These are phyloP conservation scores for Brienomyrus brachyistius DNA, from an alignment of 2,113 vertebrate genomes.

Conservation along the genomic window DNA sequence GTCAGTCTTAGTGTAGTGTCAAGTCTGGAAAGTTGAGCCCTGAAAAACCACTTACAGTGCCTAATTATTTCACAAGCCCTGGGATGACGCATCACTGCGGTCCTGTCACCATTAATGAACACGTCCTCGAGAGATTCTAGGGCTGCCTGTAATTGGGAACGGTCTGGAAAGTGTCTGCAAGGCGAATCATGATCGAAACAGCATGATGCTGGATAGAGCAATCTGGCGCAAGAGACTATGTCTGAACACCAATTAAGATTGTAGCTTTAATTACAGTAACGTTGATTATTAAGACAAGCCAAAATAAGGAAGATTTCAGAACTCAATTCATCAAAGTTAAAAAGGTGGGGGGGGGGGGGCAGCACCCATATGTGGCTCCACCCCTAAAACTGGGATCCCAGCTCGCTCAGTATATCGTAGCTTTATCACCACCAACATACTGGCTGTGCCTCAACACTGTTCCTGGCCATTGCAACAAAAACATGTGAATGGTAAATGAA, in stretches of 20 bases:
- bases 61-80: not conserved
- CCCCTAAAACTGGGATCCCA: not conserved
- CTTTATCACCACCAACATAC: not conserved
- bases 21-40: not conserved
- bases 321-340: not conserved
- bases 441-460: not conserved
- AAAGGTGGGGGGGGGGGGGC: not conserved
- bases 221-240: not conserved
- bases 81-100: not conserved
- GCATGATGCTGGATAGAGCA: not conserved
- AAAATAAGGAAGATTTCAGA: constrained; percentile 1
- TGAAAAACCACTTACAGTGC: not conserved
- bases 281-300: not conserved
- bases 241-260: not conserved
- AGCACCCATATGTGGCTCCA: not conserved
- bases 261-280: constrained; percentile 1
- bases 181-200: not conserved
- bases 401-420: not conserved
- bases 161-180: not conserved
- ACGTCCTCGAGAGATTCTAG: not conserved
- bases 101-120: not conserved
- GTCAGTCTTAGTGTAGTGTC: not conserved
- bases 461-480: not conserved
- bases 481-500: not conserved
- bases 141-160: not conserved